Percentiles rank a stretch among this genome's conserved stretches.
Conservation (phyloP, 2,113 vertebrate species). For the Perognathus longimembris region DNA sequence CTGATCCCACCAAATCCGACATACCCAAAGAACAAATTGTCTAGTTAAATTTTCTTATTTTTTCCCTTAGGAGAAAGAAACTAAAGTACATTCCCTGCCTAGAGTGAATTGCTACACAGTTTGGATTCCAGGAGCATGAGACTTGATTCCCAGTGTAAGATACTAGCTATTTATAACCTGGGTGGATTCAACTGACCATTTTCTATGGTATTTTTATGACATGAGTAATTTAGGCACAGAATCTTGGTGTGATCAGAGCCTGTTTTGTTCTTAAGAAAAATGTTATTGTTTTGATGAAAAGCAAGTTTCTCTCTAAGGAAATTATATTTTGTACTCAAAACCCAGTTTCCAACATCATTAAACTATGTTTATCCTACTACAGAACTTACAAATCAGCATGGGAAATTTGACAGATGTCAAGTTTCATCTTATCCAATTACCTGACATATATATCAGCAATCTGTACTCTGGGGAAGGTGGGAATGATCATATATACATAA, state of each 20-base stretch:
- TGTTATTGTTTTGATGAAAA: conserved; percentile 31
- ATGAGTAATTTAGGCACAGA: neutral
- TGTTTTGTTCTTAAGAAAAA: neutral
- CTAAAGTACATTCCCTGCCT: conserved; percentile 58
- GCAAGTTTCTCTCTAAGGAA: conserved; percentile 24
- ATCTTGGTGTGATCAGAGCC: neutral
- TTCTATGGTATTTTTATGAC: conserved; percentile 48
- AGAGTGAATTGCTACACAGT: conserved; percentile 59
- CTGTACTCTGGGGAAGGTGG: neutral
- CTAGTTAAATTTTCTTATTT: conserved; percentile 64
- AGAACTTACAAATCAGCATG: conserved; percentile 4
- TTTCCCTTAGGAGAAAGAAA: conserved; percentile 51
- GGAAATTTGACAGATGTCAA: neutral
- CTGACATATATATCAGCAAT: neutral
- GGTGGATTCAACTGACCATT: conserved; percentile 12
- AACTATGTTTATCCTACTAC: neutral
- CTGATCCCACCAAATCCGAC: conserved; percentile 33
- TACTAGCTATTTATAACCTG: conserved; percentile 65
- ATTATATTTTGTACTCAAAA: neutral
- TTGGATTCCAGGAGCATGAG: conserved; percentile 60
- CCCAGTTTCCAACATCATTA: neutral
- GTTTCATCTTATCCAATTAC: neutral
- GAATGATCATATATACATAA: neutral
- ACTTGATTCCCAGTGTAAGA: conserved; percentile 47
- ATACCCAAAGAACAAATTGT: conserved; percentile 20